Evolutionary conservation across 1,140 invertebrate species (phyloP).

Genomic region (Philopotamus ludificatus): DNA sequence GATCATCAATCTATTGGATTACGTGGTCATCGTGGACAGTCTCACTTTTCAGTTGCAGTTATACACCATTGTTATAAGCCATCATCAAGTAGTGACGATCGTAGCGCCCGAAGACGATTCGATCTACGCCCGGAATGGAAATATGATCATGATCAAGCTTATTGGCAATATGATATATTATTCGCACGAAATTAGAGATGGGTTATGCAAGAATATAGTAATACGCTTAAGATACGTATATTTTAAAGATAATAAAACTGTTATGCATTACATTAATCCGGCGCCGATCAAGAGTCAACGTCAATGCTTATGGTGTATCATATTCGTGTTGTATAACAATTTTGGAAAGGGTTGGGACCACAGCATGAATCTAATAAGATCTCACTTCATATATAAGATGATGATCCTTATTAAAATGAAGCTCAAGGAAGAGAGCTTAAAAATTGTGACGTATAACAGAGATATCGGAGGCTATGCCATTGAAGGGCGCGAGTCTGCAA

Average conservation of each 20-base stretch:
- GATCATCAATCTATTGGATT: too few relatives aligned
- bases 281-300: background rate
- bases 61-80: too few relatives aligned
- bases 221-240: background rate
- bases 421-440: background rate
- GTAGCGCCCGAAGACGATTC: too few relatives aligned
- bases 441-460: background rate
- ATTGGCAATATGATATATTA: too few relatives aligned
- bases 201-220: background rate
- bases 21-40: too few relatives aligned
- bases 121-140: too few relatives aligned
- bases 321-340: background rate
- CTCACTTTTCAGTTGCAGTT: too few relatives aligned
- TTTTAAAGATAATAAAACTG: background rate
- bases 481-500: background rate
- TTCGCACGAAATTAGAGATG: background rate
- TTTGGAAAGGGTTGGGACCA: background rate
- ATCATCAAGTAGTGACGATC: too few relatives aligned
- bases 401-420: background rate
- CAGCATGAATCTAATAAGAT: background rate
- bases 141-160: too few relatives aligned
- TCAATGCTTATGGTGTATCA: background rate
- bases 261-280: background rate
- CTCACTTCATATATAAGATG: background rate
- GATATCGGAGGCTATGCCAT: background rate